Conservation (phyloP, 2,888 invertebrate genomes). For the Rhopalosiphum nymphaeae region DNA sequence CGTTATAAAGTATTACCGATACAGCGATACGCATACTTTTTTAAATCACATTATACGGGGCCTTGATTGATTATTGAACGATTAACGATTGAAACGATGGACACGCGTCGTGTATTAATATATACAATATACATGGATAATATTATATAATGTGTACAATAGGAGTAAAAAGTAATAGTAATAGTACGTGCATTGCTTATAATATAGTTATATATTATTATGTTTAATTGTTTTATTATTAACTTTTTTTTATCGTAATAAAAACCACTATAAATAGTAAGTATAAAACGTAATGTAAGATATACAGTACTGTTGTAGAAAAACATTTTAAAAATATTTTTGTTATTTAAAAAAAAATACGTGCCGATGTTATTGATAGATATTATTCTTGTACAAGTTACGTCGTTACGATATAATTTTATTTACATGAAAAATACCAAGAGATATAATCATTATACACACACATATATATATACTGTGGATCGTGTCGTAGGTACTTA, state of each 20-base stretch:
- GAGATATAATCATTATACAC: neutral
- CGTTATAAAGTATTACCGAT: neutral
- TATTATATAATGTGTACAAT: neutral
- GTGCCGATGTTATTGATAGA: neutral
- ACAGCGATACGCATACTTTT: neutral
- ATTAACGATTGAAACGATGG: neutral
- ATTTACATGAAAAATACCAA: neutral
- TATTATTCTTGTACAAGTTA: neutral
- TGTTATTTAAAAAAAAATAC: neutral
- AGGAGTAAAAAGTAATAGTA: neutral
- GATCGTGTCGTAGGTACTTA: neutral
- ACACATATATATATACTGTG: neutral
- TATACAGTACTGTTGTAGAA: neutral
- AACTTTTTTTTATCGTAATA: neutral
- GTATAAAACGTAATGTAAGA: neutral
- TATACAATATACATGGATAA: neutral
- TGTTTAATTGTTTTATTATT: slow-evolving; percentile 16
- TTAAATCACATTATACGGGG: neutral
- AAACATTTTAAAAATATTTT: slow-evolving; percentile 9
- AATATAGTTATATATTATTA: neutral
- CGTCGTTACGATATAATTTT: neutral
- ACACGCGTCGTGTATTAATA: neutral
- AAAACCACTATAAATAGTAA: neutral
- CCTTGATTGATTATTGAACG: slow-evolving; percentile 11
- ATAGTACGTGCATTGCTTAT: neutral